Evolutionary conservation across 2,888 invertebrate genomes (phyloP), one percentile per base, ranked within the genome.

Genomic region (Noctua comes): DNA sequence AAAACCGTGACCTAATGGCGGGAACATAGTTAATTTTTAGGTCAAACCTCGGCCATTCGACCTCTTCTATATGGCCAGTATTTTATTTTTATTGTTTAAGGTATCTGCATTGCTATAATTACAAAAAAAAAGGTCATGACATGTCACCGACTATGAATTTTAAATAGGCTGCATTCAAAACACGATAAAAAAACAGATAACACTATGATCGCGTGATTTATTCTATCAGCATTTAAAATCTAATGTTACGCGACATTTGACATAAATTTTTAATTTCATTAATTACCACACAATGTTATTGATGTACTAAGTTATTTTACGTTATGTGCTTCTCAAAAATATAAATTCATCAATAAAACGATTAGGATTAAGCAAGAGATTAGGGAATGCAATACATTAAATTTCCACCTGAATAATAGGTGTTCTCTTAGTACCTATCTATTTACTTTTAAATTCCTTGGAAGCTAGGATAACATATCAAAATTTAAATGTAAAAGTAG

Each of bases 91-190:
- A 46, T 24, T n/a, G 40, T 2, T 1, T 18, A 8, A 8, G 8
- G 65, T 48, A 62, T 62, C 59, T 84, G 65, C 64, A 82, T 27
- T 76, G 68, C 57, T 73, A 59, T 85, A 11, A 46, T 57, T 51
- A 40, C 24, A 31, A 21, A 31, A 48, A 74, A 82, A 82, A 75
- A 77, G 46, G 36, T 77, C 65, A 65, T 79, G 72, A 13, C 51
- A 64, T 79, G 75, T 75, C 57, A 74, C 36, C 40, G 27, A 11
- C 68, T 83, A 73, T 85, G 62, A 77, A 83, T 83, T 66, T 27
- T 57, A 72, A 68, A 75, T 82, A 70, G 18, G 46, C 80, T 83
- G 80, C 86, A 77, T 80, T 74, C 21, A 71, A 75, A 83, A 77
- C 76, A 85, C 62, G 73, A 73, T 76, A 64, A 76, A 79, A 76